Evolutionary conservation across 2,797 vertebrate species (phyloP).

Genomic region (Cryptoblepharus egeriae): DNA sequence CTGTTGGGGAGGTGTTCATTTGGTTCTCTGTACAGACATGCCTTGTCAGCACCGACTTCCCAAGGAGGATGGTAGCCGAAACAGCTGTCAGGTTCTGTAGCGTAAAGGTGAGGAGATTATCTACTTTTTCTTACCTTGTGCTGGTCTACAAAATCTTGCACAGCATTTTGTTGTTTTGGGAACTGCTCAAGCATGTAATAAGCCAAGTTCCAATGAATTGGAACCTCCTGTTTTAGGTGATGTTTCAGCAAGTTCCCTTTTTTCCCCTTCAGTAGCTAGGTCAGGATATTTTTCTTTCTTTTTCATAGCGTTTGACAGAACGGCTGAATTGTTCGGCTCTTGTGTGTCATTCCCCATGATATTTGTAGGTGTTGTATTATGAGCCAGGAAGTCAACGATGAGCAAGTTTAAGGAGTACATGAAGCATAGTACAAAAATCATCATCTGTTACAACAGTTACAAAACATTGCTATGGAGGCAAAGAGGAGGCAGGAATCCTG

Average conservation of each 20-base stretch:
- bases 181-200: constrained; percentile 51
- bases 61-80: constrained; percentile 21
- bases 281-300: constrained; percentile 45
- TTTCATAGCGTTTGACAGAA: constrained; percentile 50
- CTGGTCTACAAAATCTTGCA: constrained; percentile 44
- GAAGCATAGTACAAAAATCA: neutral
- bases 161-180: constrained; percentile 57
- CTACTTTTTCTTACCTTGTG: constrained; percentile 30
- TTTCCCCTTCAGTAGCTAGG: constrained; percentile 22
- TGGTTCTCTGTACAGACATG: neutral
- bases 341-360: constrained; percentile 20
- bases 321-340: constrained; percentile 55
- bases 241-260: constrained; percentile 62
- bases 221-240: constrained; percentile 54
- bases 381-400: constrained; percentile 42
- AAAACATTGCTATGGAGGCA: rapidly evolving
- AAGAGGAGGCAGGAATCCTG: neutral
- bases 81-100: constrained; percentile 1
- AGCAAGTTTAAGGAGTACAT: constrained; percentile 26
- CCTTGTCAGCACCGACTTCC: constrained; percentile 36
- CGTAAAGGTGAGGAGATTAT: constrained; percentile 42
- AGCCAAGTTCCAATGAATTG: constrained; percentile 52
- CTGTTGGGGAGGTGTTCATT: constrained; percentile 4
- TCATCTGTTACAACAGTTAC: neutral
- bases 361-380: constrained; percentile 43